Conservation (phyloP, 2,888 invertebrate genomes). For the Idaea biselata region DNA sequence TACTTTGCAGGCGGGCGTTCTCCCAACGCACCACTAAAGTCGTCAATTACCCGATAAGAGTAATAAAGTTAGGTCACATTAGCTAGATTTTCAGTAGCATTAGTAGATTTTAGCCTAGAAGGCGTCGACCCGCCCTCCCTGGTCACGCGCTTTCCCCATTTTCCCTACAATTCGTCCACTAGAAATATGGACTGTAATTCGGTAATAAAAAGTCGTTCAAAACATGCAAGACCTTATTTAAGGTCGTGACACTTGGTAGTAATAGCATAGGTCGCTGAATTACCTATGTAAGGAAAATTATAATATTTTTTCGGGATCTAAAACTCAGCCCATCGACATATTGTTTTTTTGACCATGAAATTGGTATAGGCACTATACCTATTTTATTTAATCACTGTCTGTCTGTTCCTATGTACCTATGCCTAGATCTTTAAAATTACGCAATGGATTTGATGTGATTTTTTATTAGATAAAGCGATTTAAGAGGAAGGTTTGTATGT, state of each 20-base stretch:
- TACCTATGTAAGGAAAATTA: conserved; percentile 13
- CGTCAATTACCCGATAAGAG: background rate
- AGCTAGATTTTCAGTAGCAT: conserved; percentile 5
- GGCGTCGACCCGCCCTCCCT: conserved; percentile 47
- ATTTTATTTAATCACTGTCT: no score
- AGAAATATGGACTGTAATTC: conserved; percentile 47
- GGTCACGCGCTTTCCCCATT: conserved; percentile 51
- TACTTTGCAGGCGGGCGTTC: no score
- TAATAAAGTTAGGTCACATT: conserved; percentile 26
- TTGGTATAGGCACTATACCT: no score
- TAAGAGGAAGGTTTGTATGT: no score
- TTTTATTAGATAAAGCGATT: no score
- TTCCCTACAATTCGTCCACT: conserved; percentile 37
- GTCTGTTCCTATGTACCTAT: no score
- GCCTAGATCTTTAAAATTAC: no score
- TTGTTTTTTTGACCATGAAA: no score
- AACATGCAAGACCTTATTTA: conserved; percentile 58
- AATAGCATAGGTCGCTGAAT: background rate
- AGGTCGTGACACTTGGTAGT: conserved; percentile 33
- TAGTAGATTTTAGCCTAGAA: conserved; percentile 25
- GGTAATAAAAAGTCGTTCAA: conserved; percentile 42
- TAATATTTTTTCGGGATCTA: background rate
- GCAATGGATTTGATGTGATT: no score
- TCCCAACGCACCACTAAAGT: background rate
- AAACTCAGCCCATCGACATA: background rate